A percentile compares a stretch with the other conserved stretches of the same genome.
Conservation (phyloP, 2,888 invertebrate genomes). For the Acanthosepion lycidas region DNA sequence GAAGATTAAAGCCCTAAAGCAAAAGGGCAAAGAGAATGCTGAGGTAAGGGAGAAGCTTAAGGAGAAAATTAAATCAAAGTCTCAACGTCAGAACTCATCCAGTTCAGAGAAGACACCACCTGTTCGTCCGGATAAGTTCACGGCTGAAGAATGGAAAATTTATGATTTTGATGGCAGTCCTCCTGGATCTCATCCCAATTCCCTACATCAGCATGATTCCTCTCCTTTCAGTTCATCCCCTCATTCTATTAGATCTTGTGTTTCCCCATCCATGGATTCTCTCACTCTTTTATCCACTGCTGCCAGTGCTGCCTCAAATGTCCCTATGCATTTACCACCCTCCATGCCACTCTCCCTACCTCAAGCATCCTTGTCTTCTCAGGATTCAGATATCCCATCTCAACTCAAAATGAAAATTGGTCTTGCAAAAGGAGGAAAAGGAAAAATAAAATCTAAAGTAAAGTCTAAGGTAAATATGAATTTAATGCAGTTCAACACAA, state of each 20-base stretch:
- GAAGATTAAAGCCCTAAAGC: slow-evolving; percentile 43
- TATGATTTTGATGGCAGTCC: slow-evolving; percentile 49
- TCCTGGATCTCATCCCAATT: background rate
- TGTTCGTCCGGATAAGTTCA: slow-evolving; percentile 44
- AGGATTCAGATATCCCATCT: slow-evolving; percentile 18
- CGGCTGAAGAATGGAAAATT: slow-evolving; percentile 48
- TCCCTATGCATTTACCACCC: background rate
- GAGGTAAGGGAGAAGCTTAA: slow-evolving; percentile 49
- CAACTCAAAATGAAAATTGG: slow-evolving; percentile 46
- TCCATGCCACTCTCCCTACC: background rate
- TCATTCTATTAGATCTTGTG: background rate
- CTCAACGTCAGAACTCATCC: slow-evolving; percentile 37
- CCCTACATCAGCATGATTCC: background rate
- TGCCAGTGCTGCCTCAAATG: slow-evolving; percentile 41
- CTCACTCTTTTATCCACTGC: slow-evolving; percentile 43
- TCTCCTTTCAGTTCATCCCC: slow-evolving; percentile 24
- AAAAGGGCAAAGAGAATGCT: slow-evolving; percentile 43
- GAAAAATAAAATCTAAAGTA: slow-evolving; percentile 47
- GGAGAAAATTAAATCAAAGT: slow-evolving; percentile 49
- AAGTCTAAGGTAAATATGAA: slow-evolving; percentile 40
- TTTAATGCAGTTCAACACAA: background rate
- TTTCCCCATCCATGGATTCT: slow-evolving; percentile 33
- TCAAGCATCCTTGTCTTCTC: slow-evolving; percentile 3
- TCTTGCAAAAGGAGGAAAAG: slow-evolving; percentile 46
- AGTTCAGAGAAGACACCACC: slow-evolving; percentile 43